Base-by-base conservation (phyloP, 1,140 invertebrate genomes). In the Geopemphigus sp. region DNA sequence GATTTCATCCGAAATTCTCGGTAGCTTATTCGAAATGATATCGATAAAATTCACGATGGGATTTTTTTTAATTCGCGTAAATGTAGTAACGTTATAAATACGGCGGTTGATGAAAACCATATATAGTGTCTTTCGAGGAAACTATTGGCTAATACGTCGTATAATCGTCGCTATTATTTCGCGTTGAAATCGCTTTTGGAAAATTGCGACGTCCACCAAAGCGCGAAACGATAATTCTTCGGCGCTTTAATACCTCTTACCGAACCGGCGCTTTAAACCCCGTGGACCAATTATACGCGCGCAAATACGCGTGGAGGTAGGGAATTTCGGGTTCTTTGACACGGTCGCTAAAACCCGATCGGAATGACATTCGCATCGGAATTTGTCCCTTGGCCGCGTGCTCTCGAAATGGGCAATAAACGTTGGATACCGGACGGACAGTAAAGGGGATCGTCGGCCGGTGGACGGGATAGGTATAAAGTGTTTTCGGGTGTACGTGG, bases 401-500 rank as follows among this genome's bases (percentile, higher is more conserved):
- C 39, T 14, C 64, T 68, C 64, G 17, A 68, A 68, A 68, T 32
- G 70, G 53, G 54, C 72, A 74, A 74, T 59, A 59, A 74, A 74
- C 72, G 53, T 74, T 74, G n/a, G n/a, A 59, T 56, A 39, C 54
- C 29, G 54, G 45, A 68, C 64, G 39, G 64, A 56, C n/a, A 57
- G 54, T 29, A n/a, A n/a, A n/a, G n/a, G n/a, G n/a, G n/a, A 54
- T 74, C n/a, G 72, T 22, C 6, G 32, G 32, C 56, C 26, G 24
- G n/a, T 12, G n/a, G 12, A 11, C 12, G 57, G 74, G 39, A 29
- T 4, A n/a, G 14, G 22, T 1, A 39, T 45, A 63, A 78, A 78
- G 57, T 63, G 74, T 78, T 78, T 78, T 63, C 39, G 74, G 74
- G 74, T 63, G 74, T 78, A 78, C 74, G 54, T 63, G 57, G 74